phyloP scores from a whole-genome alignment of 2,888 invertebrate species.

The Aradus depressus region DNA sequence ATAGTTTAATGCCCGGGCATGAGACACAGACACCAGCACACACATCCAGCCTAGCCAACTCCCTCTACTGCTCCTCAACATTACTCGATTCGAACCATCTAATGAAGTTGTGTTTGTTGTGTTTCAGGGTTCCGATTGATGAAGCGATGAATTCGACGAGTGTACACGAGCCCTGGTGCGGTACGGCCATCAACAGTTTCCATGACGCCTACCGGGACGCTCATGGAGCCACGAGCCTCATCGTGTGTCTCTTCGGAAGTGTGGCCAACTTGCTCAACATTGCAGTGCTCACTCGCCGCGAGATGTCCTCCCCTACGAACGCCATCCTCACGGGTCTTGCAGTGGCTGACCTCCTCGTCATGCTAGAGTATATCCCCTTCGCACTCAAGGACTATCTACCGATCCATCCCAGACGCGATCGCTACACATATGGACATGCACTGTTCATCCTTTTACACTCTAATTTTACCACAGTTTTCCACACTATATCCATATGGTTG shows the following conservation, averaged over 20 bases:
- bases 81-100: too few relatives aligned
- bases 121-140: slow-evolving; percentile 13
- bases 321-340: slow-evolving; percentile 82
- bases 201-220: slow-evolving; percentile 35
- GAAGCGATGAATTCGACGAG: neutral
- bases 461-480: slow-evolving; percentile 75
- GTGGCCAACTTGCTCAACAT: slow-evolving; percentile 87
- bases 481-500: slow-evolving; percentile 85
- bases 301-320: slow-evolving; percentile 87
- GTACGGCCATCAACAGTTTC: slow-evolving; percentile 48
- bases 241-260: slow-evolving; percentile 82
- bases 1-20: too few relatives aligned
- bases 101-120: too few relatives aligned
- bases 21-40: too few relatives aligned
- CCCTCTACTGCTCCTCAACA: too few relatives aligned
- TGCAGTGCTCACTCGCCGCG: slow-evolving; percentile 73
- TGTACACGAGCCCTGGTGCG: slow-evolving; percentile 38
- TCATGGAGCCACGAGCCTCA: slow-evolving; percentile 75
- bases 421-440: slow-evolving; percentile 61
- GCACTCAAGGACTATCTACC: slow-evolving; percentile 43
- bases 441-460: slow-evolving; percentile 82
- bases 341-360: slow-evolving; percentile 85
- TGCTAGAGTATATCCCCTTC: slow-evolving; percentile 88
- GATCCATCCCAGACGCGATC: slow-evolving; percentile 40
- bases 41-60: too few relatives aligned